These are phyloP conservation scores for Ophioderma brevispina DNA, from an alignment of 35 echinoderm and acorn worm species.

Conservation along the genomic window DNA sequence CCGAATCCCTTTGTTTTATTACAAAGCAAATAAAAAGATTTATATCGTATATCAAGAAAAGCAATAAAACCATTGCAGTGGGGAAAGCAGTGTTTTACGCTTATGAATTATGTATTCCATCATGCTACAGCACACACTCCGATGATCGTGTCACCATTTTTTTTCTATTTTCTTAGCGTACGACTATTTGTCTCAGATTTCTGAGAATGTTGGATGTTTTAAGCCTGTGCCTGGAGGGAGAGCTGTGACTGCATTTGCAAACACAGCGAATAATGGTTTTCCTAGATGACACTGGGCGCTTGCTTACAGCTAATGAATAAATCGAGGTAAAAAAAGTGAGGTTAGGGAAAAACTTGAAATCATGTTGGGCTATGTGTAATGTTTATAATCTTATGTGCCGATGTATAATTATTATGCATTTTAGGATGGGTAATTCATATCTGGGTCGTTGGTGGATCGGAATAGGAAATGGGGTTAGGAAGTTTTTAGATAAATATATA, in stretches of 20 bases:
- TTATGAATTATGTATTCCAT: constrained; percentile 15
- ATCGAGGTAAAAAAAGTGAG: neutral
- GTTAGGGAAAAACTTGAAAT: too few relatives aligned
- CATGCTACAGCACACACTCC: neutral
- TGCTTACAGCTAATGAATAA: neutral
- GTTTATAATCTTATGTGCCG: too few relatives aligned
- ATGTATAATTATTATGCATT: too few relatives aligned
- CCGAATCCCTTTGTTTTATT: neutral
- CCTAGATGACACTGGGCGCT: neutral
- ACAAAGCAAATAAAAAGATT: neutral
- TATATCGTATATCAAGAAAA: neutral
- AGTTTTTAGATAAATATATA: too few relatives aligned
- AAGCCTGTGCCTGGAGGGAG: neutral
- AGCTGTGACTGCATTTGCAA: neutral
- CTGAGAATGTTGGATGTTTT: neutral
- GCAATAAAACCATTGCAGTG: neutral
- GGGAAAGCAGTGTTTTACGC: neutral
- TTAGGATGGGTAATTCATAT: too few relatives aligned
- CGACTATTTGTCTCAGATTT: neutral
- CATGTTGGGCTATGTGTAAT: too few relatives aligned
- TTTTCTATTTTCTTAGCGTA: neutral
- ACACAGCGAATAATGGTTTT: neutral
- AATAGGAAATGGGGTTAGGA: too few relatives aligned
- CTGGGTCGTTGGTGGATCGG: too few relatives aligned
- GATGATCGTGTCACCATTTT: neutral